Percentiles rank a stretch among this genome's conserved stretches.
Evolutionary conservation across 2,113 vertebrate genomes (phyloP).

Genomic region (Oryzias woworae): DNA sequence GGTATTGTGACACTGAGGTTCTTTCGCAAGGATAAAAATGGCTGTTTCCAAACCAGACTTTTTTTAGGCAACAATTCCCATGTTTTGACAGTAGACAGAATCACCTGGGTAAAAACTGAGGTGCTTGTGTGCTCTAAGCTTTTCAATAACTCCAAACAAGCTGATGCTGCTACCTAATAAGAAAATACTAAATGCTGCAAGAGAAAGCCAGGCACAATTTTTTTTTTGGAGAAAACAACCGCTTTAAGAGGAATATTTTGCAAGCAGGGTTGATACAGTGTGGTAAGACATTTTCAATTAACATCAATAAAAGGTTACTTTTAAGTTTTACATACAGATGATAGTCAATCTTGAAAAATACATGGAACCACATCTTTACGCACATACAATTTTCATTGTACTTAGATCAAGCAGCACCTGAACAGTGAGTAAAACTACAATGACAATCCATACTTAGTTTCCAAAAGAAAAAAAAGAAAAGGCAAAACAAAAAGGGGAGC

Average conservation of each 20-base stretch:
- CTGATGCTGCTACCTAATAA: conserved; percentile 40
- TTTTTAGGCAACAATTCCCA: conserved; percentile 34
- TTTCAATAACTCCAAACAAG: conserved; percentile 39
- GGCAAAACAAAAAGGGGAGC: conserved; percentile 30
- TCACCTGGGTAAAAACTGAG: conserved; percentile 35
- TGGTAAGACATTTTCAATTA: conserved; percentile 75
- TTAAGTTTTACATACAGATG: conserved; percentile 74
- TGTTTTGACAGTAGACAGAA: conserved; percentile 31
- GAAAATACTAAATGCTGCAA: conserved; percentile 44
- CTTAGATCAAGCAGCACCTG: conserved; percentile 73
- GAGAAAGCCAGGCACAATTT: conserved; percentile 70
- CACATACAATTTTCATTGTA: conserved; percentile 73
- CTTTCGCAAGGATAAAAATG: conserved; percentile 45
- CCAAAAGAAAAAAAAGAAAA: conserved; percentile 37
- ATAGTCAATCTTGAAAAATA: conserved; percentile 77
- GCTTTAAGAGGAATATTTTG: conserved; percentile 70
- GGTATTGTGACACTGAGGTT: conserved; percentile 80
- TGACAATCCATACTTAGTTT: conserved; percentile 64
- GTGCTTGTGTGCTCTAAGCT: conserved; percentile 29
- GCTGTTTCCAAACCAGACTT: conserved; percentile 47
- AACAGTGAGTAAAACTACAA: conserved; percentile 75
- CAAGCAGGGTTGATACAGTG: conserved; percentile 76
- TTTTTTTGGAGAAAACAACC: conserved; percentile 63
- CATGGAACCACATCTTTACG: conserved; percentile 72
- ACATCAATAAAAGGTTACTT: conserved; percentile 77